Evolutionary conservation across 2,888 invertebrate species (phyloP), one percentile per base, ranked within the genome.

Genomic region (Onchidella celtica): DNA sequence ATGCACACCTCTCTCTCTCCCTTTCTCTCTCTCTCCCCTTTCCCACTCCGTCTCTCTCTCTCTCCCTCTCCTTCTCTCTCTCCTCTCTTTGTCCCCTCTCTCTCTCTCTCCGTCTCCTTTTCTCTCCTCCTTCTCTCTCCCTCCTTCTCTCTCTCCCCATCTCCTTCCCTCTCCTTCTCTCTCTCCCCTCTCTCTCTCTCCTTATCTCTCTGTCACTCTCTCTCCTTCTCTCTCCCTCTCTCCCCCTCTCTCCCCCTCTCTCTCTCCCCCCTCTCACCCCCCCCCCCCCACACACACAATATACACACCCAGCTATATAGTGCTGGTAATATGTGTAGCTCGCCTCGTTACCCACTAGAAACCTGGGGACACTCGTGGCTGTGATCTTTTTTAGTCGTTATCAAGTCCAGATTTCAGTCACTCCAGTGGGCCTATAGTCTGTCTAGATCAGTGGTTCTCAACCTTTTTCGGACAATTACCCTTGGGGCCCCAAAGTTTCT

Each of bases 151-250:
- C 69, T 47, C 38, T 68, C 68, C n/a, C 40, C 40, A 9, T 68
- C 38, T 38, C 29, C 14, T 14, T 70, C 47, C 27, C 47, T 70
- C 47, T 47, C 27, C 6, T 14, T 27, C 27, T 70, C 47, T 47
- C n/a, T 27, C 27, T 47, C 47, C 24, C n/a, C 11, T 68, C 68
- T 47, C 47, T 70, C 69, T 70, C 29, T 27, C 29, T 47, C 27
- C 47, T 21, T 29, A 27, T 34, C 11, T 29, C 3, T 36, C 66
- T 66, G 4, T 34, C n/a, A 34, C 59, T 73, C 73, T 72, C 72
- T 72, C 72, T 73, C 73, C 57, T 57, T 72, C 72, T 73, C 73
- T 73, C 73, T 73, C 73, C 57, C 73, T 73, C 73, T 73, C 29
- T 47, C 55, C 32, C 55, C 47, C 73, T 59, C 34, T 73, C 29